Conservation (phyloP, 2,113 vertebrate genomes). For the Numida meleagris region DNA sequence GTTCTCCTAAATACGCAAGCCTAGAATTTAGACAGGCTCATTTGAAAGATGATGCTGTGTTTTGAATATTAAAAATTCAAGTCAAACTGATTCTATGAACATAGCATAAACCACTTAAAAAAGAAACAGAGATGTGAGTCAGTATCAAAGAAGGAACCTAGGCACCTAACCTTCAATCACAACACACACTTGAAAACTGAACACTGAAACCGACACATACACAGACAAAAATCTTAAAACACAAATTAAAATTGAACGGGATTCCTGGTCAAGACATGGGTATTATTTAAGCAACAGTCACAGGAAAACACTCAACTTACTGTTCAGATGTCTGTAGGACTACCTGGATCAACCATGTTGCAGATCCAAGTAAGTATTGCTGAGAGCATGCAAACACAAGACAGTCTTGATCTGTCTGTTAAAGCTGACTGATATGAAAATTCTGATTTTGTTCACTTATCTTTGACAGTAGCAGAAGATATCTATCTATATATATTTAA, state of each 20-base stretch:
- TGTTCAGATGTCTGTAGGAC: not conserved
- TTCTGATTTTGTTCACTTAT: not conserved
- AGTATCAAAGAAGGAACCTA: not conserved
- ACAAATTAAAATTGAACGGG: not conserved
- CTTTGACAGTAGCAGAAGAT: not conserved
- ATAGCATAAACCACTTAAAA: not conserved
- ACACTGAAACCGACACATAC: not conserved
- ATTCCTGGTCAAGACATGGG: not conserved
- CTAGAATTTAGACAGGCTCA: not conserved
- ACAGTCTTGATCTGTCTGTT: not conserved
- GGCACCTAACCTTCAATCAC: not conserved
- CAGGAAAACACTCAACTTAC: not conserved
- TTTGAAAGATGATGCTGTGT: not conserved
- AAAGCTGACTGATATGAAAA: not conserved
- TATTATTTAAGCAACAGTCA: not conserved
- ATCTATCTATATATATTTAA: rapidly evolving
- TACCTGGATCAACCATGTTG: not conserved
- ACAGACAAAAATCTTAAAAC: not conserved
- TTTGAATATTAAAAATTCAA: not conserved
- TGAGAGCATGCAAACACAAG: not conserved
- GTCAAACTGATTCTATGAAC: not conserved
- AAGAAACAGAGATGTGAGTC: not conserved
- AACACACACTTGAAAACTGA: not conserved
- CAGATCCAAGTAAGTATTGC: not conserved
- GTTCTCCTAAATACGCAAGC: not conserved